Evolutionary conservation across 2,797 vertebrate species (phyloP), one percentile per base, ranked within the genome.

Genomic region (Microcaecilia unicolor): DNA sequence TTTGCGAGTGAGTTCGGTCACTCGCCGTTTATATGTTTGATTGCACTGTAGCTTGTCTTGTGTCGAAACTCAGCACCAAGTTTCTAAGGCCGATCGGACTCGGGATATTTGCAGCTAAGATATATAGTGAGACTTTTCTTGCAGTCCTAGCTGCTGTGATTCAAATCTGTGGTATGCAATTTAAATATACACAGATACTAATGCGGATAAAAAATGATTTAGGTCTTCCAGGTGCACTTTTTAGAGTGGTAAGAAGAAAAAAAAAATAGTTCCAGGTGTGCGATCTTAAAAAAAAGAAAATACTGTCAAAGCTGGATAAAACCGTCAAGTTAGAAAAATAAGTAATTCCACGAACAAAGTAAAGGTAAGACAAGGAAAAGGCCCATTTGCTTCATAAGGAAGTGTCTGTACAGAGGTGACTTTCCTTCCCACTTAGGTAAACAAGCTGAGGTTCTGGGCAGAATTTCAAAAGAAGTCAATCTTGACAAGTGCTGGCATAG

Each of bases 271-370:
- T 78, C 79, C 76, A 78, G 77, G 76, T 82, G 74, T 58, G 44
- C 64, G 63, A 67, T 62, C 67, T 70, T 2, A 52, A 62, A 67
- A 64, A 73, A 54, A 50, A 6, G 22, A 34, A 30, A 9, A 55
- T 59, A 50, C 72, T 82, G 77, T 83, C 74, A 80, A 70, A 67
- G 41, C 36, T 50, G 72, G 74, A 83, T 80, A 74, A 80, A 81
- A 67, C 19, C 70, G 51, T 82, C 79, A 76, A 63, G 36, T 59
- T 59, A 67, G 40, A 51, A 70, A 68, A 76, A 74, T 20, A 69
- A 70, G 57, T 55, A 68, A 59, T 56, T 53, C 42, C 45, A 37
- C 25, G 43, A 72, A 65, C 50, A 69, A 75, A 77, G 59, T 74
- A 42, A 55, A 67, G 60, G 58, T 43, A 55, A 37, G 34, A 45